Percentiles rank a stretch among this genome's conserved stretches.
Conservation (phyloP, 2,113 vertebrate genomes). For the Gorsachius goisagi region DNA sequence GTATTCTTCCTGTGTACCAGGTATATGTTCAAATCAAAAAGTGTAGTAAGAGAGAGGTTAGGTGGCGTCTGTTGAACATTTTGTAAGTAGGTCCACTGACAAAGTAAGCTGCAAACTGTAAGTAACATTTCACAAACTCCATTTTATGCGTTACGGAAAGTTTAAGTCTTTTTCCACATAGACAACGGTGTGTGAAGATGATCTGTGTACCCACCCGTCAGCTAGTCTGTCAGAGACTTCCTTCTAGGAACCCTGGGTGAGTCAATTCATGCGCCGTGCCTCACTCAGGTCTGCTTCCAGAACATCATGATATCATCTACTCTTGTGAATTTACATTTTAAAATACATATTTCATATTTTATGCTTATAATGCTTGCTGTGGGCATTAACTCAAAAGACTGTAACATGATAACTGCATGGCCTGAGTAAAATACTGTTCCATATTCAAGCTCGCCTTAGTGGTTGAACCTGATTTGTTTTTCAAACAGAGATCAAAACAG, state of each 20-base stretch:
- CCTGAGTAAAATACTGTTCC: background rate
- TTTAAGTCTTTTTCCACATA: background rate
- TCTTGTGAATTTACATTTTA: background rate
- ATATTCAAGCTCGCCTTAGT: background rate
- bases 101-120: background rate
- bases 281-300: background rate
- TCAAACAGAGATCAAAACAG: background rate
- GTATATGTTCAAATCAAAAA: background rate
- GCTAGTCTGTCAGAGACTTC: background rate
- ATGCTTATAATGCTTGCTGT: background rate
- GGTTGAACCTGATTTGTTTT: background rate
- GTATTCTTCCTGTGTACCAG: background rate
- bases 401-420: background rate
- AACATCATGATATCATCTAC: background rate
- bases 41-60: background rate
- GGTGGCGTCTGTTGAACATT: background rate
- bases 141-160: background rate
- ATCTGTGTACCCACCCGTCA: background rate
- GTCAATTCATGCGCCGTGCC: fast-evolving
- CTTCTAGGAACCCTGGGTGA: background rate
- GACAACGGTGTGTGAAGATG: background rate
- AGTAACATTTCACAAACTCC: background rate
- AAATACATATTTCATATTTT: background rate
- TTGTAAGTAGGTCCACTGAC: background rate
- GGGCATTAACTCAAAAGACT: background rate